Conservation (phyloP, 2,888 invertebrate genomes). For the Philhelius pedissequus region DNA sequence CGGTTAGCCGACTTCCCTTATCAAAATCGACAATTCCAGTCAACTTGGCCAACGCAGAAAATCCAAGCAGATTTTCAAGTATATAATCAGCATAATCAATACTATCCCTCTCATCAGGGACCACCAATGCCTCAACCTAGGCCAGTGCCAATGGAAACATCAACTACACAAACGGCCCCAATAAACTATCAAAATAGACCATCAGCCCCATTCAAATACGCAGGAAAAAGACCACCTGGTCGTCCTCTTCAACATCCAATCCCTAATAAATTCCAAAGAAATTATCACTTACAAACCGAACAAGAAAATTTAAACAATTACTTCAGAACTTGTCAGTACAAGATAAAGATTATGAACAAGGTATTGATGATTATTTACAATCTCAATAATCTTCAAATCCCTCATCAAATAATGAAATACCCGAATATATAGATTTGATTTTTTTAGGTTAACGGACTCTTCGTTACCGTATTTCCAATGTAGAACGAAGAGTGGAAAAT, state of each 20-base stretch:
- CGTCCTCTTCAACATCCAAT: not conserved
- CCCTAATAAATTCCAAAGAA: conserved; percentile 19
- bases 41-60: not conserved
- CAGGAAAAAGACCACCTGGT: conserved; percentile 38
- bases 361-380: not conserved
- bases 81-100: not conserved
- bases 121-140: not conserved
- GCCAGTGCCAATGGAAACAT: not conserved
- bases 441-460: too few species aligned
- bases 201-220: not conserved
- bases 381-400: not conserved
- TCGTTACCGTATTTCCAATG: conserved; percentile 30
- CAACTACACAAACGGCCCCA: too few species aligned
- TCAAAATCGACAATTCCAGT: not conserved
- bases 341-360: not conserved
- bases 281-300: conserved; percentile 26
- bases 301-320: not conserved
- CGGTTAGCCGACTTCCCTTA: not conserved
- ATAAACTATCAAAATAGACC: not conserved
- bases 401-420: not conserved
- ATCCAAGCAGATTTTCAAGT: not conserved
- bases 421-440: not conserved
- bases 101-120: not conserved
- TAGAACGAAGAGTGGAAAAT: conserved; percentile 7
- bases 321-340: not conserved